Conservation (phyloP, 2,888 invertebrate species). For the Strigamia transsilvanica region DNA sequence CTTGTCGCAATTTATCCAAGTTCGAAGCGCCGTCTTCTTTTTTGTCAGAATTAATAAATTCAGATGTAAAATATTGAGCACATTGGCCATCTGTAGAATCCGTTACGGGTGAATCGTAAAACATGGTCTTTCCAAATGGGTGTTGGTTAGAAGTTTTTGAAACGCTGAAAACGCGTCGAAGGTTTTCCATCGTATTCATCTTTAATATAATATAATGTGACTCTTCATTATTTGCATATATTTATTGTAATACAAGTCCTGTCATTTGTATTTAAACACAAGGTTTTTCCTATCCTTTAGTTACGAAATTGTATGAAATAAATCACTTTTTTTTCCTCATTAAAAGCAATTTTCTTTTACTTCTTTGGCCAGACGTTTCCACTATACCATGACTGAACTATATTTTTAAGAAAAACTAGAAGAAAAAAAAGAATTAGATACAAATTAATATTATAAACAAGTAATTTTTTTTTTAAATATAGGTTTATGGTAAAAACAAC, state of each 20-base stretch:
- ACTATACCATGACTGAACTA: too few relatives aligned
- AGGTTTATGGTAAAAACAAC: background rate
- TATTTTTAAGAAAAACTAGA: too few relatives aligned
- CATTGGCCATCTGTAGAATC: background rate
- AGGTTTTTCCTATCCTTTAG: background rate
- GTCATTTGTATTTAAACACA: background rate
- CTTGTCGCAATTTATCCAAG: background rate
- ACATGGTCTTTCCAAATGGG: background rate
- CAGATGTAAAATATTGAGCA: background rate
- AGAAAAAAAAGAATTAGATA: too few relatives aligned
- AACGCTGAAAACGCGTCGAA: conserved; percentile 3
- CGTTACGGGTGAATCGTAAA: background rate
- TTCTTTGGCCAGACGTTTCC: too few relatives aligned
- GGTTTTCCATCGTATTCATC: background rate
- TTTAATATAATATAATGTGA: background rate
- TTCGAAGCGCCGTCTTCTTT: background rate
- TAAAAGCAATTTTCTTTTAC: too few relatives aligned
- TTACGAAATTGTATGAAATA: background rate
- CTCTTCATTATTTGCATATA: background rate
- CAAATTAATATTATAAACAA: background rate
- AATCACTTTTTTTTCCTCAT: too few relatives aligned
- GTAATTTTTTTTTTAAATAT: too few relatives aligned
- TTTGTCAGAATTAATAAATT: background rate
- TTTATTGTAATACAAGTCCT: background rate
- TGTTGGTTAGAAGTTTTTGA: background rate